These are phyloP conservation scores for Spea multiplicata DNA, from an alignment of 2,113 vertebrate species.

Conservation along the genomic window DNA sequence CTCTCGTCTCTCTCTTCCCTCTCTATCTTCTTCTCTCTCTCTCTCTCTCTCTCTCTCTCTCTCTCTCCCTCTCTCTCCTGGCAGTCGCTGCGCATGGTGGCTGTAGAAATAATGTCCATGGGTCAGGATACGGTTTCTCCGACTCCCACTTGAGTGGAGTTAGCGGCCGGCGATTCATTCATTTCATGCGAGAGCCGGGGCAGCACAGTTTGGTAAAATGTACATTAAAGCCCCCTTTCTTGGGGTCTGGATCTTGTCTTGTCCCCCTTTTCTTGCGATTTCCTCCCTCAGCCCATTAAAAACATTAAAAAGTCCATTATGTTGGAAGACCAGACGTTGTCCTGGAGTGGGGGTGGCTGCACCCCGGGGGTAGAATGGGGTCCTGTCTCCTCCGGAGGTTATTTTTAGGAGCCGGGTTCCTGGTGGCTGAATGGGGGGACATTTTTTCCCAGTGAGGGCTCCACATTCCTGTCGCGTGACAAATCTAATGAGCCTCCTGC, in stretches of 20 bases:
- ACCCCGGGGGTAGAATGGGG: slow-evolving; percentile 11
- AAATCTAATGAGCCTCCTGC: slow-evolving; percentile 51
- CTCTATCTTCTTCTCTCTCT: too few relatives aligned
- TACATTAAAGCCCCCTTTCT: neutral
- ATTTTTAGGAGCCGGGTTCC: slow-evolving; percentile 33
- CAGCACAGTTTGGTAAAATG: too few relatives aligned
- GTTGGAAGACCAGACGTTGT: slow-evolving; percentile 11
- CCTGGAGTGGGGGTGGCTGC: neutral
- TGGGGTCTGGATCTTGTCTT: neutral
- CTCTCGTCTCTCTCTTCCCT: too few relatives aligned
- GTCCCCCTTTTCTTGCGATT: neutral
- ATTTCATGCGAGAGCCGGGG: too few relatives aligned
- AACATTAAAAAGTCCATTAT: slow-evolving; percentile 21
- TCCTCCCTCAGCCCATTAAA: neutral
- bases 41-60: too few relatives aligned
- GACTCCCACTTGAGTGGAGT: neutral
- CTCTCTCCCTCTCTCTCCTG: neutral
- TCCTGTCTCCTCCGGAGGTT: neutral
- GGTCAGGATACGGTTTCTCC: slow-evolving; percentile 10
- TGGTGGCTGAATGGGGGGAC: slow-evolving; percentile 44
- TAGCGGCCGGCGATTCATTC: neutral
- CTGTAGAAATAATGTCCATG: slow-evolving; percentile 34
- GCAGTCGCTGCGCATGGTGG: slow-evolving; percentile 23
- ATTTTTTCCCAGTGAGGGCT: slow-evolving; percentile 69
- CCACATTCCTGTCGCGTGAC: slow-evolving; percentile 71